These are phyloP conservation scores for Hexactinellida sp. DNA, from an alignment of 37 sponge, comb jelly and placozoan genomes.

Conservation along the genomic window DNA sequence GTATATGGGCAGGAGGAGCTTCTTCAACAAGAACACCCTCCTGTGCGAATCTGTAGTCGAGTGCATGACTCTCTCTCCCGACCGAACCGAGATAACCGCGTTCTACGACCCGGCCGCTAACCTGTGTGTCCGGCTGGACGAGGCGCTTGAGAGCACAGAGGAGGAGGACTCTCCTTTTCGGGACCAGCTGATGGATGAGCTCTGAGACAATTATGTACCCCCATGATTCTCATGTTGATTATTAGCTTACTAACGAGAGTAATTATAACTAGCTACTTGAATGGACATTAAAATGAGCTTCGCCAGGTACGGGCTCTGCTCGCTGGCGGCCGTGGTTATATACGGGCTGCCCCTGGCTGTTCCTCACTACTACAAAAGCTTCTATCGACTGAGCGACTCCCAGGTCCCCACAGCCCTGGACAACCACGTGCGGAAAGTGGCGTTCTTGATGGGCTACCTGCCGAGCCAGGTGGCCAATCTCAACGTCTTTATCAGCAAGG, in stretches of 20 bases:
- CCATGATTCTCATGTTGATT: not conserved
- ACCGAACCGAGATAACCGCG: not conserved
- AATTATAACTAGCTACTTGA: not conserved
- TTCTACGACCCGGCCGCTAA: not conserved
- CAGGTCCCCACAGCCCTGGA: not conserved
- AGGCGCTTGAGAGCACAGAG: not conserved
- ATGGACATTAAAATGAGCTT: not conserved
- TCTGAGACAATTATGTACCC: not conserved
- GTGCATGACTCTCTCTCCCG: slow-evolving; percentile 41
- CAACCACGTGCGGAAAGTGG: not conserved
- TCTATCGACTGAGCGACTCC: not conserved
- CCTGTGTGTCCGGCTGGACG: not conserved
- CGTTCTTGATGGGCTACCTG: not conserved
- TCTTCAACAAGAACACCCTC: slow-evolving; percentile 43
- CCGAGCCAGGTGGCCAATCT: not conserved
- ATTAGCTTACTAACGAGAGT: not conserved
- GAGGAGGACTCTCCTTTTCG: not conserved
- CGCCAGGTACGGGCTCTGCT: not conserved
- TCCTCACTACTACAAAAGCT: not conserved
- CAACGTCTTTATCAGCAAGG: not conserved
- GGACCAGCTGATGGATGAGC: not conserved
- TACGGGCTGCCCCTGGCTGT: not conserved
- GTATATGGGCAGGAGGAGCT: slow-evolving; percentile 72
- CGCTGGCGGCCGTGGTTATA: not conserved
- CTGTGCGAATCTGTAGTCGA: slow-evolving; percentile 62